A percentile compares a stretch with the other conserved stretches of the same genome.
Evolutionary conservation across 2,113 vertebrate genomes (phyloP).

Genomic region (Pachypanchax playfairii): DNA sequence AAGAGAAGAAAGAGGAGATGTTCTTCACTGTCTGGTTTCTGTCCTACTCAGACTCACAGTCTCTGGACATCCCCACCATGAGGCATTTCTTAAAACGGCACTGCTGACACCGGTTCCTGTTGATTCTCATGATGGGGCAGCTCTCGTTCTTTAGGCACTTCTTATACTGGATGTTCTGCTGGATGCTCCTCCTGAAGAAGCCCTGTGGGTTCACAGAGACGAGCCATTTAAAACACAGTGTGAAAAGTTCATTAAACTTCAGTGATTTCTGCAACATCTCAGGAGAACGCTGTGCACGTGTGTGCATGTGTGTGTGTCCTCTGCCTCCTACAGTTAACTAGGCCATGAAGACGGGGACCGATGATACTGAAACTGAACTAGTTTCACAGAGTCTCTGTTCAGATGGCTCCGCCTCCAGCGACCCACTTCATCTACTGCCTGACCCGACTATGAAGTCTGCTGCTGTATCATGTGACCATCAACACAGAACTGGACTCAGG

Average conservation of each 20-base stretch:
- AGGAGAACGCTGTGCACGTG: too few species aligned
- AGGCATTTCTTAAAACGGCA: slow-evolving; percentile 98
- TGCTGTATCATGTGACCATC: too few species aligned
- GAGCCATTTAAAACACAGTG: neutral
- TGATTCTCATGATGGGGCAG: slow-evolving; percentile 96
- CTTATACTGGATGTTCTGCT: slow-evolving; percentile 98
- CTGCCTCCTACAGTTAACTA: slow-evolving; percentile 47
- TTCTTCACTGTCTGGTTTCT: too few species aligned
- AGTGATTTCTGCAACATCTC: neutral
- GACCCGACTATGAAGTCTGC: too few species aligned
- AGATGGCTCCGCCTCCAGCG: slow-evolving; percentile 6
- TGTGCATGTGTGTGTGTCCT: neutral
- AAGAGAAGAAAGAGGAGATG: too few species aligned
- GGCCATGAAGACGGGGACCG: slow-evolving; percentile 41
- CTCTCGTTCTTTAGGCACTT: slow-evolving; percentile 98
- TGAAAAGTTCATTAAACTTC: too few species aligned
- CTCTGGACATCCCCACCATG: slow-evolving; percentile 95
- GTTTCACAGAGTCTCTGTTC: slow-evolving; percentile 33
- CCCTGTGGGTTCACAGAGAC: slow-evolving; percentile 76
- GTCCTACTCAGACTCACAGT: slow-evolving; percentile 86
- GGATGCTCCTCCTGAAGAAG: slow-evolving; percentile 97
- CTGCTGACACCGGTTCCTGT: slow-evolving; percentile 96
- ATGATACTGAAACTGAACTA: slow-evolving; percentile 49
- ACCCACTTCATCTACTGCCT: slow-evolving; percentile 43
- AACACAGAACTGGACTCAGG: too few species aligned